phyloP scores from a whole-genome alignment of 2,113 vertebrate species.

The Crypturellus undulatus region DNA sequence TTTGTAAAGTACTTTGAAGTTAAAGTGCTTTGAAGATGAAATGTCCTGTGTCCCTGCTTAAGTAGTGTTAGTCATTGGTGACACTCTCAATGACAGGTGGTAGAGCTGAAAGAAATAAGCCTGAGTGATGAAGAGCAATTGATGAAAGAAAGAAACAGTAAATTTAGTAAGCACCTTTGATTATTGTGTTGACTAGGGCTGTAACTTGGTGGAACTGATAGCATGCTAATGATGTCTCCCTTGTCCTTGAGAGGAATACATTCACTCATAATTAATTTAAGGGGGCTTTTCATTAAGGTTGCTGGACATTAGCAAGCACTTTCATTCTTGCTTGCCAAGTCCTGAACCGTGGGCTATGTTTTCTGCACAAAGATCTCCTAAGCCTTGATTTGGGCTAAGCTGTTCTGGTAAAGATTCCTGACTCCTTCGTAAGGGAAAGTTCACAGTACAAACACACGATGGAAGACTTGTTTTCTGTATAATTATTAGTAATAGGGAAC shows the following conservation, averaged over 20 bases:
- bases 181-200: background rate
- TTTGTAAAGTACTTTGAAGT: constrained; percentile 36
- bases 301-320: background rate
- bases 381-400: background rate
- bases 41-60: background rate
- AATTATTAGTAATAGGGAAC: background rate
- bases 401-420: background rate
- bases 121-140: background rate
- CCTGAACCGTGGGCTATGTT: background rate
- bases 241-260: background rate
- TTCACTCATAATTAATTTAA: background rate
- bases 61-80: constrained; percentile 41
- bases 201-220: background rate
- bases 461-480: background rate
- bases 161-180: background rate
- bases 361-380: background rate
- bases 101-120: constrained; percentile 17
- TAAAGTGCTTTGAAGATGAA: constrained; percentile 58
- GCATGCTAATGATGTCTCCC: background rate
- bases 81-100: background rate
- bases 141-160: constrained; percentile 10
- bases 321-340: background rate
- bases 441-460: background rate
- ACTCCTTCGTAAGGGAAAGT: background rate
- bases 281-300: background rate